Base-by-base conservation (phyloP, 2,113 vertebrate genomes). In the Monopterus albus region DNA sequence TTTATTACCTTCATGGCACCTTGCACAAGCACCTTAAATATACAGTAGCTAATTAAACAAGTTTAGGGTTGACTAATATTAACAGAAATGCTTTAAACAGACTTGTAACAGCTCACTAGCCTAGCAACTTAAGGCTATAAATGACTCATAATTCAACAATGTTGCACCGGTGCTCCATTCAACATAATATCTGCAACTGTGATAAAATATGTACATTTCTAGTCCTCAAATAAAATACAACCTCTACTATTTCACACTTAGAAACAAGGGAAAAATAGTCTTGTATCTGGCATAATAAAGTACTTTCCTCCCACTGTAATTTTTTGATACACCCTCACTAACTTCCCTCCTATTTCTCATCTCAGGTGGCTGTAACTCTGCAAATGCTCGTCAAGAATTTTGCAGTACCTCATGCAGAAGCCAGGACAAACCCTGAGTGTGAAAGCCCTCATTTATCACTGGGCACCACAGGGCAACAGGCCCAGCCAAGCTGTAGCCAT, bases 401-500 rank as follows among this genome's bases (percentile, higher is more conserved):
- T 89, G 88, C 91, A 83, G 76, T 89, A 64, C 90, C 89, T 75
- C 83, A 85, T 90, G 90, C 74, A 26, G 23, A 56, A 82, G 94
- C 95, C 95, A 95, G 94, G 91, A 95, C 93, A 96, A 96, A 95
- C 91, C 86, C 78, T 0, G 47, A 90, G 81, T 50, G 90, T 94
- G 92, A 95, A 95, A 95, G 93, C 86, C 84, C 89, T 94, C 87
- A 94, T 94, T 93, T 94, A 94, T 94, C 94, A 94, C 89, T 49
- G 38, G 61, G 69, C 62, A 83, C 81, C 50, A 10, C 73, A 55
- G 64, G 78, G 79, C 81, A 60, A 21, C 25, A 7, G 60, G 81
- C 77, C 79, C 65, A 68, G 68, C 58, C 40, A 15, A 46, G 65
- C 75, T 72, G 68, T 18, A 59, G 72, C 43, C 58, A 72, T n/a